Conservation (phyloP, 1,140 invertebrate genomes). For the Lucilia sericata region DNA sequence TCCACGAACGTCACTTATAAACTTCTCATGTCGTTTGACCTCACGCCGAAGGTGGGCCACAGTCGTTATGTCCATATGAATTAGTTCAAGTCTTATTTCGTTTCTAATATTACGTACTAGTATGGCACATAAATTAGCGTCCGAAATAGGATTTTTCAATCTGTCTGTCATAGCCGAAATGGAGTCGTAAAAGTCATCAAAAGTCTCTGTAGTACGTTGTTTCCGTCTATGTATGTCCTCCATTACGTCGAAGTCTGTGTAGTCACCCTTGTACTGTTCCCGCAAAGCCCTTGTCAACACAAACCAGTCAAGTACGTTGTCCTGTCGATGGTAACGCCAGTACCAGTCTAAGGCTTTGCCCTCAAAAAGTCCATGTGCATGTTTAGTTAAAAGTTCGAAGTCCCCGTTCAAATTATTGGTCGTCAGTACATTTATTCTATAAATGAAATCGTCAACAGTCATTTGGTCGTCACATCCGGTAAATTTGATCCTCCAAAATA, state of each 20-base stretch:
- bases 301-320: constrained; percentile 7
- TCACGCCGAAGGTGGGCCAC: not conserved
- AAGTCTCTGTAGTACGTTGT: not conserved
- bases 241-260: not conserved
- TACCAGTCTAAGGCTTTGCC: constrained; percentile 28
- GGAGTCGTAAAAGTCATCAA: constrained; percentile 25
- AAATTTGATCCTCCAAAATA: not conserved
- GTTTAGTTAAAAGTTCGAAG: not conserved
- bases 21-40: no score
- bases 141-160: not conserved
- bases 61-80: not conserved
- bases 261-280: not conserved
- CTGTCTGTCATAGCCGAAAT: not conserved
- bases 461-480: not conserved
- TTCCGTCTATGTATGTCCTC: constrained; percentile 29
- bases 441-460: not conserved
- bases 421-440: not conserved
- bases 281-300: no score
- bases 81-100: not conserved
- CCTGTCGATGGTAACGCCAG: not conserved
- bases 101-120: not conserved
- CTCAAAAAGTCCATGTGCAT: not conserved
- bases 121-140: not conserved
- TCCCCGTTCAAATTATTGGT: not conserved
- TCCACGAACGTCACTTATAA: no score